Base-by-base conservation (phyloP, 2,113 vertebrate genomes). In the Dicentrarchus labrax region DNA sequence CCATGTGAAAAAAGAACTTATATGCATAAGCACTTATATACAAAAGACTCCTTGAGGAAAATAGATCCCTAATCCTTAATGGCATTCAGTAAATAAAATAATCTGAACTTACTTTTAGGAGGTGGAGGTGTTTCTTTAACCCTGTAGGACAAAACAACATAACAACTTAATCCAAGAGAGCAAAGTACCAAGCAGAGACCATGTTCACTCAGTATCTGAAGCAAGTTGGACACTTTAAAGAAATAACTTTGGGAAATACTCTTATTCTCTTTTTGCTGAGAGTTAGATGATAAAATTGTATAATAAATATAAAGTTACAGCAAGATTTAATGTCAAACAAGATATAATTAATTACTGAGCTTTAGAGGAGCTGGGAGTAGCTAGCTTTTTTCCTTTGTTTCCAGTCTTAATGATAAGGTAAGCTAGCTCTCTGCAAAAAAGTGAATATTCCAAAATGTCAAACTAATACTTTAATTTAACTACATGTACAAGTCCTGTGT, bases 51-150 rank as follows among this genome's bases (percentile, higher is more conserved):
- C 15, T 22, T 41, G 5, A 13, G 6, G 1, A 1, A 30, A 30
- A 30, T 16, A 48, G 47, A 30, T 30, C 30, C 30, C 45, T 54
- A 6, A 0, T 59, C 8, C 1, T 54, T 68, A 8, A 10, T 45
- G 16, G 1, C 50, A 43, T n/a, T 65, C 2, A 65, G 16, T 10
- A 38, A 15, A 61, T 21, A 24, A 7, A 72, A 59, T 38, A 19
- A 53, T 10, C 4, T 65, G 51, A 53, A 95, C 95, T 95, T 94
- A 96, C 95, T 95, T 92, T 95, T 95, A 43, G 93, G 93, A 67
- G 91, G 85, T 6, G 90, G 77, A 68, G 79, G 82, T 2, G 59
- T 86, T 90, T 95, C 93, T 87, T 95, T 96, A 22, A 94, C 86
- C 88, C 95, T 96, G 91, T 43, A 75, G 76, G 47, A 88, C 15